These are phyloP conservation scores for Drosophila rubida DNA, from an alignment of 2,888 invertebrate species.

Conservation along the genomic window DNA sequence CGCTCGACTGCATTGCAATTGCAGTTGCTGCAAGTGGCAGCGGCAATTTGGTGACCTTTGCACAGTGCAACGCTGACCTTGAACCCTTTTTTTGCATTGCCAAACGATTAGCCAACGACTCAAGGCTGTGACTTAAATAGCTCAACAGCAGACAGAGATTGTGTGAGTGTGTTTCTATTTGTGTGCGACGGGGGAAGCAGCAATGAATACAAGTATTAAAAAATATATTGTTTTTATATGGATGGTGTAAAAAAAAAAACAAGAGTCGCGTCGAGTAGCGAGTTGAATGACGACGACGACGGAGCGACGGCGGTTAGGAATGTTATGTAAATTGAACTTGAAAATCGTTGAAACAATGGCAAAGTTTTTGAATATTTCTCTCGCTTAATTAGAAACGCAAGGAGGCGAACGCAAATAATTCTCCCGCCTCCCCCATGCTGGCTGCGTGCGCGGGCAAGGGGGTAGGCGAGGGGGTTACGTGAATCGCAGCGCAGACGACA, in stretches of 20 bases:
- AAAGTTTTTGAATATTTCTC: conserved; percentile 82
- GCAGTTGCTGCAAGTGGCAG: conserved; percentile 12
- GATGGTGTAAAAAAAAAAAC: conserved; percentile 22
- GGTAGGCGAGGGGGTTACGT: conserved; percentile 29
- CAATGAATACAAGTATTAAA: conserved; percentile 14
- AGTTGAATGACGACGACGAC: conserved; percentile 30
- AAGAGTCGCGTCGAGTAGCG: conserved; percentile 17
- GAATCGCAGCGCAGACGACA: conserved; percentile 23
- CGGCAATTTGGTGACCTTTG: conserved; percentile 52
- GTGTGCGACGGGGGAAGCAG: neutral
- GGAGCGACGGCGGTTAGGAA: conserved; percentile 64
- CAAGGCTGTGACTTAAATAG: conserved; percentile 58
- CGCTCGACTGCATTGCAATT: neutral
- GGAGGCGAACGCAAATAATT: conserved; percentile 77
- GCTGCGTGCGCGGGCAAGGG: conserved; percentile 19
- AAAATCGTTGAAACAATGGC: conserved; percentile 78
- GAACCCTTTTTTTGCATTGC: conserved; percentile 55
- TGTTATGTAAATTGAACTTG: conserved; percentile 80
- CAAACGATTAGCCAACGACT: conserved; percentile 46
- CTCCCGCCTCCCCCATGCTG: conserved; percentile 34
- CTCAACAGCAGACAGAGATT: conserved; percentile 15
- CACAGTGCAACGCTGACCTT: conserved; percentile 51
- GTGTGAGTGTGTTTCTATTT: neutral
- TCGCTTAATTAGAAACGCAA: conserved; percentile 81
- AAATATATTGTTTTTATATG: conserved; percentile 4